Percentiles rank a stretch among this genome's conserved stretches.
Conservation (phyloP, 2,797 vertebrate genomes). For the Peromyscus nudipes region DNA sequence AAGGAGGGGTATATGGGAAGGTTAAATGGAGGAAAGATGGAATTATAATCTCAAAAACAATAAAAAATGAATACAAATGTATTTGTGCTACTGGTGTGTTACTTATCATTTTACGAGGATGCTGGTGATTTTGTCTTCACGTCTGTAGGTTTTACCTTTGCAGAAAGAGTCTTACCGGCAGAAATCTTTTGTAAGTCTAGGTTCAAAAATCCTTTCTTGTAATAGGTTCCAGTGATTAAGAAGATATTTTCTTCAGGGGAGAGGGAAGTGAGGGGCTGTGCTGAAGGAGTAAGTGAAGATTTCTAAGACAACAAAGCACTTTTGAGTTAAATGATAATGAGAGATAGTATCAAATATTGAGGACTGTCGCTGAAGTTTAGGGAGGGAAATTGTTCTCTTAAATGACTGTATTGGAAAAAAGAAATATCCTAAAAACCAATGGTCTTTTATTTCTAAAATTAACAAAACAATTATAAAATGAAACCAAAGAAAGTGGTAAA, state of each 20-base stretch:
- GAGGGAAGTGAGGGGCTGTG: background rate
- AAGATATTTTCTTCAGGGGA: background rate
- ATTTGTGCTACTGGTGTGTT: background rate
- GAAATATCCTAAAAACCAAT: background rate
- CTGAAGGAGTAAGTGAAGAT: background rate
- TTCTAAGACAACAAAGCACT: background rate
- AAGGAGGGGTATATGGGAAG: background rate
- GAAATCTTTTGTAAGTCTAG: background rate
- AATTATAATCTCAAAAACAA: background rate
- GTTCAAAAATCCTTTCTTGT: background rate
- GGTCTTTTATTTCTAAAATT: constrained; percentile 27
- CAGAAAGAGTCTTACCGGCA: background rate
- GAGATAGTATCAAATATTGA: background rate
- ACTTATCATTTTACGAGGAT: background rate
- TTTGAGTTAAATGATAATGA: constrained; percentile 35
- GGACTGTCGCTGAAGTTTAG: background rate
- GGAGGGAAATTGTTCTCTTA: background rate
- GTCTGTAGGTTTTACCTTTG: background rate
- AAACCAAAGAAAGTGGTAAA: background rate
- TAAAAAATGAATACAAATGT: background rate
- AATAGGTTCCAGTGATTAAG: background rate
- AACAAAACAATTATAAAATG: constrained; percentile 4
- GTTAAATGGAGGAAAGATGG: background rate
- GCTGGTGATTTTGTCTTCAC: background rate
- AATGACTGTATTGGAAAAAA: constrained; percentile 16